Evolutionary conservation across 1,140 invertebrate genomes (phyloP).

Genomic region (Triops cancriformis): DNA sequence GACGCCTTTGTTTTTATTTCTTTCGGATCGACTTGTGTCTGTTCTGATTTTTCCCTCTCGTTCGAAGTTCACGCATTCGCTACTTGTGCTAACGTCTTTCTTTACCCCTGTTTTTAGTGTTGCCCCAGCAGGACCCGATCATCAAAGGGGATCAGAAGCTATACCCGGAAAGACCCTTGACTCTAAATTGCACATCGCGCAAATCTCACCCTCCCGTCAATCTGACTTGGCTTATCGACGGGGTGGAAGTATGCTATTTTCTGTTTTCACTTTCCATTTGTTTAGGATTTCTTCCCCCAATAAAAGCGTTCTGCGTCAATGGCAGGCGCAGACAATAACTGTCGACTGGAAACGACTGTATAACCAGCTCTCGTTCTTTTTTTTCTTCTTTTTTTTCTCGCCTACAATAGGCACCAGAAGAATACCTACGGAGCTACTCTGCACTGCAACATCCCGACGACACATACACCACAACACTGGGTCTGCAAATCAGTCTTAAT

Average conservation of each 20-base stretch:
- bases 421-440: not conserved
- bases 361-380: not conserved
- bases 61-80: not conserved
- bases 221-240: not conserved
- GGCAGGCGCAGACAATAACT: no score
- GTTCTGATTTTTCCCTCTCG: not conserved
- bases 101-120: not conserved
- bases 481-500: not conserved
- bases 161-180: not conserved
- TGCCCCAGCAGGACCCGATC: not conserved
- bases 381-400: not conserved
- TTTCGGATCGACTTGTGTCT: not conserved
- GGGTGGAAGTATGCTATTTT: not conserved
- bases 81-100: not conserved
- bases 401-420: not conserved
- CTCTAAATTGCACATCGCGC: constrained; percentile 10
- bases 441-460: not conserved
- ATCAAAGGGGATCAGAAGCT: constrained; percentile 13
- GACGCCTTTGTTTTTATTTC: not conserved
- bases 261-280: not conserved
- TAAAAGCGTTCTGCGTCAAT: not conserved
- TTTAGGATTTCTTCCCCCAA: not conserved
- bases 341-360: no score
- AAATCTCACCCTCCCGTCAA: constrained; percentile 12
- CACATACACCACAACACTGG: not conserved